phyloP scores from a whole-genome alignment of 2,113 vertebrate genomes.

The Carollia perspicillata region DNA sequence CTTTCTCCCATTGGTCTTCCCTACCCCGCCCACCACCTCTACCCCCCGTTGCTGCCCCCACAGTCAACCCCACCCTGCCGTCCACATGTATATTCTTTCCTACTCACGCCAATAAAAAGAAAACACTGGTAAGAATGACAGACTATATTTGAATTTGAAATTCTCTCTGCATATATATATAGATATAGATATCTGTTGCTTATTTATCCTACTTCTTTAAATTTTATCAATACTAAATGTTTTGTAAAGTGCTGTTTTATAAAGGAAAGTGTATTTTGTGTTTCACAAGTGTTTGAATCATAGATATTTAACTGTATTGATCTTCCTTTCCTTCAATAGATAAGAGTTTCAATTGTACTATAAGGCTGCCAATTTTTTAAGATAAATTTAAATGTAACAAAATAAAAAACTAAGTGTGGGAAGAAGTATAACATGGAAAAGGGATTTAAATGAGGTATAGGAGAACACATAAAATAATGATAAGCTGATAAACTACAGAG shows the following conservation, averaged over 20 bases:
- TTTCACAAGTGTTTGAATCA: neutral
- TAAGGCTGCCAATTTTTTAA: neutral
- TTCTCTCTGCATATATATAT: neutral
- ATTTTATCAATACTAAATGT: neutral
- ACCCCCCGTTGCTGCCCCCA: no score
- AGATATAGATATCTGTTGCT: neutral
- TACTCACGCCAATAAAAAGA: neutral
- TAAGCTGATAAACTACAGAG: neutral
- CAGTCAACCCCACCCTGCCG: no score
- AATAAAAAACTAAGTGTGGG: neutral
- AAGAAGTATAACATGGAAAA: neutral
- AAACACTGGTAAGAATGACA: neutral
- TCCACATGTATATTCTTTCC: neutral
- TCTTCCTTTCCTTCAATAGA: neutral
- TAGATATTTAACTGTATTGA: neutral
- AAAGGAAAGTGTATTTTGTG: neutral
- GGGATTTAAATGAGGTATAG: neutral
- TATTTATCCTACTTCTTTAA: neutral
- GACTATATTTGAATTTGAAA: neutral
- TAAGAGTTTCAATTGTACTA: neutral
- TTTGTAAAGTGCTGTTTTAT: neutral
- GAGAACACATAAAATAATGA: neutral
- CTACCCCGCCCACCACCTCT: no score
- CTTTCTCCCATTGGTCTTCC: no score
- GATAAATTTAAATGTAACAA: neutral